Evolutionary conservation across 2,888 invertebrate species (phyloP), one percentile per base, ranked within the genome.

Genomic region (Phortica magna): DNA sequence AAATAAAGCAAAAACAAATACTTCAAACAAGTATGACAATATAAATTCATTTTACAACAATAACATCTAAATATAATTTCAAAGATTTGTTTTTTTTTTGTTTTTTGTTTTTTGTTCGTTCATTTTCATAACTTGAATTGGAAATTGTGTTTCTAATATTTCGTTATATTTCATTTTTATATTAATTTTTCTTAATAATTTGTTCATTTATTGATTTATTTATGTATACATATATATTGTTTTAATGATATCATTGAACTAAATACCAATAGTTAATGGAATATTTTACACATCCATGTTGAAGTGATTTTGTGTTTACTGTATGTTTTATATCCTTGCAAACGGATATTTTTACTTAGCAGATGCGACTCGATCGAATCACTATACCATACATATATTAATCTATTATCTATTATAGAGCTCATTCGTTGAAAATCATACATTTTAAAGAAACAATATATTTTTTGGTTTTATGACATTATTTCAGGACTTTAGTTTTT

Each of bases 51-150:
- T 89, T 89, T 80, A 88, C 86, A 89, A 83, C 88, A 89, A 89
- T 86, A 89, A 89, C 89, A 89, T 85, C 87, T 83, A 83, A 85
- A 89, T 85, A 83, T 84, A 84, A 82, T 81, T 84, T 83, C 82
- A 75, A 9, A 12, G 22, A 43, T 79, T 80, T 77, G 79, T 78
- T 83, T 76, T 17, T 67, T 17, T 12, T 65, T 76, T 17, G 42
- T 17, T 12, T 65, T 59, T 59, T n/a, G 2, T n/a, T 17, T 5
- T 59, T 59, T 59, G 7, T 7, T 7, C 19, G 14, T 31, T 14
- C 3, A 17, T 67, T 67, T 67, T 67, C 14, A 59, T 59, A 48
- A 10, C 17, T 70, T 53, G 9, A 53, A 53, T 70, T 22, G 19
- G 7, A 70, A 53, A 22, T 70, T 53, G 9, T 70, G 48, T 68